These are phyloP conservation scores for Calephelis virginiensis DNA, from an alignment of 1,140 invertebrate genomes.

Conservation along the genomic window DNA sequence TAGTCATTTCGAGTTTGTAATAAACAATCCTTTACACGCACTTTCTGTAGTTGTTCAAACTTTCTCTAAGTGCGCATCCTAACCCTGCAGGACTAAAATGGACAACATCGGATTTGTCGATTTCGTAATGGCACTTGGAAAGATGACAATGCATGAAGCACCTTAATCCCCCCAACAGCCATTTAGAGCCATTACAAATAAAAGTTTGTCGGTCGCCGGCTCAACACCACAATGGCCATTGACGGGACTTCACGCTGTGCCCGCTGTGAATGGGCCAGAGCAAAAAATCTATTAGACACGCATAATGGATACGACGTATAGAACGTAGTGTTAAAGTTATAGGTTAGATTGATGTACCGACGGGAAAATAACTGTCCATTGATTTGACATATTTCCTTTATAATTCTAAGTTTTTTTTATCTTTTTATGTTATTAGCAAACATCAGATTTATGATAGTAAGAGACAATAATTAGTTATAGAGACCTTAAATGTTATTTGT, in stretches of 20 bases:
- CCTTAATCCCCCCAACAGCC: constrained; percentile 74
- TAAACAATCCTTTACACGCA: too few species aligned
- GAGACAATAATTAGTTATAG: too few species aligned
- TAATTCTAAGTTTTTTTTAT: neutral
- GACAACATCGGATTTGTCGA: constrained; percentile 45
- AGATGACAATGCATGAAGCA: constrained; percentile 62
- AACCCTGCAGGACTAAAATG: neutral
- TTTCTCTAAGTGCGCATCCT: too few species aligned
- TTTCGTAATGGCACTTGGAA: constrained; percentile 45
- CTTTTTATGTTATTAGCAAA: neutral
- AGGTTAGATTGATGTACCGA: constrained; percentile 34
- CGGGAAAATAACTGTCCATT: constrained; percentile 36
- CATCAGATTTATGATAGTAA: too few species aligned
- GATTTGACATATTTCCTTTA: constrained; percentile 20
- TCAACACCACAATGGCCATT: constrained; percentile 69
- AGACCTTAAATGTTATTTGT: too few species aligned
- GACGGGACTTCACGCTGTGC: constrained; percentile 68
- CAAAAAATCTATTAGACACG: constrained; percentile 77
- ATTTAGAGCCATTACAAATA: constrained; percentile 74
- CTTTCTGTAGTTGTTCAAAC: too few species aligned
- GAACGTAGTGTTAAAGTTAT: constrained; percentile 22
- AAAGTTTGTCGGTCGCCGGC: constrained; percentile 65
- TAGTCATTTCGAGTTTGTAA: too few species aligned
- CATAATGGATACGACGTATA: constrained; percentile 65
- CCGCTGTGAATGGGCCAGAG: constrained; percentile 63